phyloP scores from a whole-genome alignment of 2,797 vertebrate genomes.

The Loris lydekkerianus region DNA sequence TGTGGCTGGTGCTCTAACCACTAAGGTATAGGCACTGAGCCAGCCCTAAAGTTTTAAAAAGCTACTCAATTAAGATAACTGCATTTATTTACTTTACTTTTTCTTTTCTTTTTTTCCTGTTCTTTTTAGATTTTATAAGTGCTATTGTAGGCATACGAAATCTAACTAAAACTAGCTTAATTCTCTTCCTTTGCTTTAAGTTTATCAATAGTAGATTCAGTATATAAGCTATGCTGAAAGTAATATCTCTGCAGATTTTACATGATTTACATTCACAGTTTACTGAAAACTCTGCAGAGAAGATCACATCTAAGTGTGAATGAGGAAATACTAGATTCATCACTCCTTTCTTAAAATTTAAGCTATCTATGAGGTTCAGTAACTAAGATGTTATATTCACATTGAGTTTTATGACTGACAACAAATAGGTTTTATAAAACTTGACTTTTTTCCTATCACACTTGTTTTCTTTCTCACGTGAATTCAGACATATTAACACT shows the following conservation, averaged over 20 bases:
- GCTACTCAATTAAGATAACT: background rate
- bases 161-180: background rate
- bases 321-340: conserved; percentile 6
- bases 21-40: too few species aligned
- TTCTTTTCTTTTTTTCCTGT: background rate
- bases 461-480: background rate
- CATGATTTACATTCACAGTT: background rate
- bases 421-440: background rate
- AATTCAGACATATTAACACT: background rate
- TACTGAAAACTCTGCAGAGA: conserved; percentile 35
- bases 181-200: background rate
- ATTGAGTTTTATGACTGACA: background rate
- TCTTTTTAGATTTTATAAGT: background rate
- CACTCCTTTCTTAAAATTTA: background rate
- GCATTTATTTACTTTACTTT: background rate
- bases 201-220: background rate
- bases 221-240: background rate
- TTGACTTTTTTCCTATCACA: background rate
- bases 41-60: too few species aligned
- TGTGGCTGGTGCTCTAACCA: too few species aligned
- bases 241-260: conserved; percentile 47
- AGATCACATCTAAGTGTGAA: background rate
- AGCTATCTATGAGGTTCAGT: background rate
- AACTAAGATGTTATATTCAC: background rate
- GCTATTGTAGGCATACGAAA: background rate